A percentile compares a stretch with the other conserved stretches of the same genome.
Conservation (phyloP, 2,113 vertebrate genomes). For the Anas platyrhynchos region DNA sequence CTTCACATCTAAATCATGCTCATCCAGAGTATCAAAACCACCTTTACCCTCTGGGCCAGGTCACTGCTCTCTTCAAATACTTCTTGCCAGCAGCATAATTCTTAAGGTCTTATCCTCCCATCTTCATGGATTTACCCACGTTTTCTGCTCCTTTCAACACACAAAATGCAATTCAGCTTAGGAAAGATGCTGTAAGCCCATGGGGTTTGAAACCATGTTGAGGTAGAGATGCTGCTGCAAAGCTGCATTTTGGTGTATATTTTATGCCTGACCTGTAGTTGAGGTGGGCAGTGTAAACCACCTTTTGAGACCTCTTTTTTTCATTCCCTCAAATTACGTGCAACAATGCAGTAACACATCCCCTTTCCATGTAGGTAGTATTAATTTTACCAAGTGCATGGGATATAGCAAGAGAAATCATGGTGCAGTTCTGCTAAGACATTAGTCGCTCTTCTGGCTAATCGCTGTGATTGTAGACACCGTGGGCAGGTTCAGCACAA, state of each 20-base stretch:
- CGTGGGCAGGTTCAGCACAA: background rate
- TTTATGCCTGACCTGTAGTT: background rate
- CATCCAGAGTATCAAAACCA: background rate
- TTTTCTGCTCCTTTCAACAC: background rate
- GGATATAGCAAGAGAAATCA: background rate
- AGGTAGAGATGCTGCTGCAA: background rate
- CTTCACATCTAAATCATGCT: background rate
- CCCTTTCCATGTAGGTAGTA: background rate
- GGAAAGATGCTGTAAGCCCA: background rate
- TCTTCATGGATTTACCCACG: background rate
- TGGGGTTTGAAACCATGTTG: background rate
- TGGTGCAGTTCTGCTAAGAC: background rate
- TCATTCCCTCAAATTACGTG: background rate
- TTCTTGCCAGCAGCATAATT: background rate
- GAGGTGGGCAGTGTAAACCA: background rate
- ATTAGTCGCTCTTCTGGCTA: background rate
- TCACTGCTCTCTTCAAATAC: background rate
- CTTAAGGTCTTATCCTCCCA: background rate
- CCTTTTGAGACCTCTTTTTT: background rate
- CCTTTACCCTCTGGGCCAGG: background rate
- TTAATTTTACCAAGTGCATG: background rate
- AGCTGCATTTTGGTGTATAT: background rate
- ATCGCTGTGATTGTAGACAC: background rate
- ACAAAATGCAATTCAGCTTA: background rate
- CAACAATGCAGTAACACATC: background rate